Evolutionary conservation across 2,797 vertebrate species (phyloP), one percentile per base, ranked within the genome.

Genomic region (Masticophis lateralis): DNA sequence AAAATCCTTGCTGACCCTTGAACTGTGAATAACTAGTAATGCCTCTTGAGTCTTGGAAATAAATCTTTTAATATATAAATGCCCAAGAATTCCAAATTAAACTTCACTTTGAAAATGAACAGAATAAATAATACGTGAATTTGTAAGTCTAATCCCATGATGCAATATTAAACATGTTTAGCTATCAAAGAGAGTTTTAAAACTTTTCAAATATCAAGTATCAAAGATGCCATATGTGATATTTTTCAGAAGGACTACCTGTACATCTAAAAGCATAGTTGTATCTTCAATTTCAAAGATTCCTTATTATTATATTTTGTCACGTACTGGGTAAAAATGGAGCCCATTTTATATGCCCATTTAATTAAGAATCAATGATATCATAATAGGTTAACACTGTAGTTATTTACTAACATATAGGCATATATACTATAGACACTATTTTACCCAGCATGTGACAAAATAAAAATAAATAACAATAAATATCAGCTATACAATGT

Each of bases 211-310:
- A 96, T 96, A 96, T 97, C 96, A 97, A 95, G 98, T 96, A 97
- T 97, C 96, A 97, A 95, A 98, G 95, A 93, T 95, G 95, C 94
- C 95, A 96, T 95, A 95, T 96, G 95, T 57, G 25, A 43, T 90
- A 91, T 95, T 94, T 96, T 96, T 59, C 95, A 4, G 11, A 96
- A 97, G 95, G 95, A 97, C 97, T 97, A 98, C 96, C 96, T 95
- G 94, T 92, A 51, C 88, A 87, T 93, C 94, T 96, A 96, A 96
- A 96, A 96, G 88, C 92, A 60, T 96, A 94, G 87, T 93, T 96
- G 94, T 96, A 97, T 96, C 96, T 97, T 97, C 91, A 96, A 96
- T 86, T 88, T 87, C 93, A 93, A 55, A 2, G 87, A 87, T 95
- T 95, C 93, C 57, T 59, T 59, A 20, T 59, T 59, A 20, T 59